Base-by-base conservation (phyloP, 2,113 vertebrate species). In the Platanista minor region DNA sequence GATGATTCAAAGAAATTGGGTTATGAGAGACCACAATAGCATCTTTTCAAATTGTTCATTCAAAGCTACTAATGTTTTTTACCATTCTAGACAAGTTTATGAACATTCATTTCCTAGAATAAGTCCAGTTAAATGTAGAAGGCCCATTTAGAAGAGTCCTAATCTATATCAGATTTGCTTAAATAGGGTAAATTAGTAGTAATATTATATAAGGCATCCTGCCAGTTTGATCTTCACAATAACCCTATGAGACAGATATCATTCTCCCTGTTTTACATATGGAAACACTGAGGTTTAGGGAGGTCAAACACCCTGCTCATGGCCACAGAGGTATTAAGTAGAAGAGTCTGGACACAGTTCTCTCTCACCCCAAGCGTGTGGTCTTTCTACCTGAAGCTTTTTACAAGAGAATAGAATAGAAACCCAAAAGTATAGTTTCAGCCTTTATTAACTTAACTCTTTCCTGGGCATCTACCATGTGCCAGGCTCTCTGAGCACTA, bases 1-100 rank as follows among this genome's bases (percentile, higher is more conserved):
- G 71, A 90, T 85, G 52, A 93, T 21, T 91, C 57, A 84, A 59
- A 89, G 83, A 94, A 93, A 82, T 11, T 71, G 39, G 36, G 43
- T 94, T 93, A 90, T 57, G 54, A 95, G 18, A 90, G 36, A 90
- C 46, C 8, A 62, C 41, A 89, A 85, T 20, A 78, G 57, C 72
- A 94, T 85, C 82, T 91, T 86, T 77, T 91, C 88, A 96, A 46
- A 67, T 66, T 69, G 8, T 64, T 91, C 74, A 91, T 49, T 92
- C 49, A 87, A 87, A 95, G 33, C 49, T 64, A 75, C 18, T 84
- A 83, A 20, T 91, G 41, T n/a, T 27, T 71, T 61, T 20, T 69
- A 61, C 61, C 46, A 59, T 88, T 95, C 57, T 87, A 87, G 59
- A 88, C 74, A 95, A 87, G 54, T 66, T 94, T 93, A 83, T 36